Evolutionary conservation across 2,888 invertebrate genomes (phyloP).

Genomic region (Amorpha juglandis): DNA sequence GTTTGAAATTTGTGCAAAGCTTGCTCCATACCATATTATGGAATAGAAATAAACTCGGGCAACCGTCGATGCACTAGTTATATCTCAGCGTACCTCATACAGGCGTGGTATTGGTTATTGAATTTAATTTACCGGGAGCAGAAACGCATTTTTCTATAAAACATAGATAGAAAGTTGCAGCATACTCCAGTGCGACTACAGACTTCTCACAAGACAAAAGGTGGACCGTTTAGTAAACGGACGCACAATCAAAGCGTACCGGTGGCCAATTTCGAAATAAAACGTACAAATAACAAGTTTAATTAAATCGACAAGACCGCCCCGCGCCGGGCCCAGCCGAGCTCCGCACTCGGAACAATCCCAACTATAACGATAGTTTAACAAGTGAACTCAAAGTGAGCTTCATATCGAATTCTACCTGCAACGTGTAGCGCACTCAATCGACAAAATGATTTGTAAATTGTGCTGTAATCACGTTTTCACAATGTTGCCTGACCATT

Average conservation of each 20-base stretch:
- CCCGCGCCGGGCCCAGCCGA: slow-evolving; percentile 38
- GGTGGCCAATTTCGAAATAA: slow-evolving; percentile 77
- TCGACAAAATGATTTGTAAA: slow-evolving; percentile 56
- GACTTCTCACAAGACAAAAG: slow-evolving; percentile 54
- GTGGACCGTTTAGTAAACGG: slow-evolving; percentile 53
- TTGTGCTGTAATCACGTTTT: slow-evolving; percentile 47
- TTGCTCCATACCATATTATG: too few species aligned
- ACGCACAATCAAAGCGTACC: slow-evolving; percentile 73
- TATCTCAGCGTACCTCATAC: too few species aligned
- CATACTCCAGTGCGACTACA: neutral
- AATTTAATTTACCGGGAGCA: too few species aligned
- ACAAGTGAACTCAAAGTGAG: slow-evolving; percentile 76
- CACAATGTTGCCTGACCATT: slow-evolving; percentile 29
- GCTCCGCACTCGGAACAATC: slow-evolving; percentile 65
- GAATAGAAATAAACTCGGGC: too few species aligned
- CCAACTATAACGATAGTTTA: slow-evolving; percentile 77
- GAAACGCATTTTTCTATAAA: neutral
- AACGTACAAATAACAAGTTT: slow-evolving; percentile 83
- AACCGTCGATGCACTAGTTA: too few species aligned
- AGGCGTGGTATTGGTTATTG: too few species aligned
- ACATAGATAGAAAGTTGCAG: too few species aligned
- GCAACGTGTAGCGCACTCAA: slow-evolving; percentile 62
- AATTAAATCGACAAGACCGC: slow-evolving; percentile 80
- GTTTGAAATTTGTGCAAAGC: too few species aligned
- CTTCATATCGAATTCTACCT: slow-evolving; percentile 69